These are phyloP conservation scores for Agrochola circellaris DNA, from an alignment of 2,888 invertebrate genomes.

Conservation along the genomic window DNA sequence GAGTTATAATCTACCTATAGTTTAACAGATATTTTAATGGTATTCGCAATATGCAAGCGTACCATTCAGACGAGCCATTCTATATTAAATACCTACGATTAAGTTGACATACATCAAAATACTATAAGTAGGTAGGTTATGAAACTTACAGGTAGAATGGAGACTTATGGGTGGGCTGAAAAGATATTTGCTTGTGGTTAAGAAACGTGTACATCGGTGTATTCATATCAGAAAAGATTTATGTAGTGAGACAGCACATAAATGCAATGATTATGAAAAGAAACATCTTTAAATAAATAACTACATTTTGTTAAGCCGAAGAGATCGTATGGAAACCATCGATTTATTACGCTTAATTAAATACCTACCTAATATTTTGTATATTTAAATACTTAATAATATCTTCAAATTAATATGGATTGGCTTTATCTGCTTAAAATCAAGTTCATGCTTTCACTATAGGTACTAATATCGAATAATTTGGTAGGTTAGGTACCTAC, in stretches of 20 bases:
- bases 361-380: neutral
- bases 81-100: neutral
- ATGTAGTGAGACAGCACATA: neutral
- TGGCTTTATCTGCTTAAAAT: conserved; percentile 3
- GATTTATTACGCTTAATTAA: conserved; percentile 5
- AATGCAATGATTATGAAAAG: neutral
- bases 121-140: neutral
- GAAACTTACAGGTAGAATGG: conserved; percentile 6
- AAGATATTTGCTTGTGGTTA: neutral
- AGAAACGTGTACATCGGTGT: neutral
- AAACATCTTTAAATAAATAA: neutral
- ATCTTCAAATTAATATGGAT: neutral
- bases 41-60: conserved; percentile 50
- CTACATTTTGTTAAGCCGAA: neutral
- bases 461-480: conserved; percentile 1
- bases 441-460: conserved; percentile 9
- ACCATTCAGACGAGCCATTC: conserved; percentile 41
- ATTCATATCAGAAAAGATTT: neutral
- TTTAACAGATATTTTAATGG: conserved; percentile 39
- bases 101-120: conserved; percentile 13
- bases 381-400: conserved; percentile 11
- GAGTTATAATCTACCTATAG: conserved; percentile 23
- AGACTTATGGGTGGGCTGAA: neutral
- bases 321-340: conserved; percentile 10
- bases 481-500: neutral